phyloP scores from a whole-genome alignment of 1,140 invertebrate genomes.

The Mamestra configurata region DNA sequence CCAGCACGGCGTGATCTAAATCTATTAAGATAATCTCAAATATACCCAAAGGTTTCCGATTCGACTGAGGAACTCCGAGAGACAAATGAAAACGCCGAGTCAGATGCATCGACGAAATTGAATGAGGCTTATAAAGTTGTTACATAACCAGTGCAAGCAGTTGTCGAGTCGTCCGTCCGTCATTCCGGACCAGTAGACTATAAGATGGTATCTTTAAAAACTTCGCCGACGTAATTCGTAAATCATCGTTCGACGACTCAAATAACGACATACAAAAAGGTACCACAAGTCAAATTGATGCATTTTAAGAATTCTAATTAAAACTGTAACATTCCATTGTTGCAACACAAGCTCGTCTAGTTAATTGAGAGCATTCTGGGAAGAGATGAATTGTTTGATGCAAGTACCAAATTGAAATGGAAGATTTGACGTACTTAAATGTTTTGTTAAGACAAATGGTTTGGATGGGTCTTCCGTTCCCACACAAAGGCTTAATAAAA shows the following conservation, averaged over 20 bases:
- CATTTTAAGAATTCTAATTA: conserved; percentile 44
- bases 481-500: conserved; percentile 35
- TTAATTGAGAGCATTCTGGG: conserved; percentile 58
- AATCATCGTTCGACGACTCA: conserved; percentile 33
- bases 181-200: conserved; percentile 32
- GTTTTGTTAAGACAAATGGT: conserved; percentile 35
- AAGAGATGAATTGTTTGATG: conserved; percentile 51
- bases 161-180: conserved; percentile 38
- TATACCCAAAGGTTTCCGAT: conserved; percentile 40
- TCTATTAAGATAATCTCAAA: conserved; percentile 36
- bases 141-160: conserved; percentile 69
- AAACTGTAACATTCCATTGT: conserved; percentile 51
- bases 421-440: conserved; percentile 27
- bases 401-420: conserved; percentile 36
- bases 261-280: conserved; percentile 16
- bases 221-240: conserved; percentile 48
- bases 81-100: conserved; percentile 62
- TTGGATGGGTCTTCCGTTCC: conserved; percentile 18
- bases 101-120: conserved; percentile 73
- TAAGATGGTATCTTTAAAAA: conserved; percentile 50
- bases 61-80: conserved; percentile 55
- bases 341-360: conserved; percentile 51
- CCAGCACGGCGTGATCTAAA: conserved; percentile 38
- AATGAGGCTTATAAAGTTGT: conserved; percentile 73
- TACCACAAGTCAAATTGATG: conserved; percentile 37